These are phyloP conservation scores for Pterois miles DNA, from an alignment of 2,797 vertebrate species.

Conservation along the genomic window DNA sequence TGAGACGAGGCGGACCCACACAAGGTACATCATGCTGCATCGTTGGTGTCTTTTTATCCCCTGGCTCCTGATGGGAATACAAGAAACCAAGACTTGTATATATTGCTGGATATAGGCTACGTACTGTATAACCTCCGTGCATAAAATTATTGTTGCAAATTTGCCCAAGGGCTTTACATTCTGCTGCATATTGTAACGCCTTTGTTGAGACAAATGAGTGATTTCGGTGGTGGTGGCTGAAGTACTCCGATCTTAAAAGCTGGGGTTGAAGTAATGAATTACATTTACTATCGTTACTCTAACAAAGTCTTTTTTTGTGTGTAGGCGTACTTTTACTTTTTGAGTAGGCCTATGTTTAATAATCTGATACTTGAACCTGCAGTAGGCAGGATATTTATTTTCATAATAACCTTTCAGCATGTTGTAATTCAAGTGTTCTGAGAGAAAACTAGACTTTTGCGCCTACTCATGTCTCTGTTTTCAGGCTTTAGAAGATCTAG, in stretches of 20 bases:
- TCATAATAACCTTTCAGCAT: no score
- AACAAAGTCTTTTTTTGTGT: background rate
- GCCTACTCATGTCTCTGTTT: no score
- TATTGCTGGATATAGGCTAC: background rate
- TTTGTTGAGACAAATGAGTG: background rate
- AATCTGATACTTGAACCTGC: no score
- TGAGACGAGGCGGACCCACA: constrained; percentile 33
- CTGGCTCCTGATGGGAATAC: constrained; percentile 22
- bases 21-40: background rate
- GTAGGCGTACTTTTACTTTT: background rate
- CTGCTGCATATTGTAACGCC: background rate
- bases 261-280: background rate
- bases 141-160: background rate
- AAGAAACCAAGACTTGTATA: background rate
- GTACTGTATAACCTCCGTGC: background rate
- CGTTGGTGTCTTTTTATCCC: constrained; percentile 8
- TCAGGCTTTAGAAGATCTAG: no score
- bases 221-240: background rate
- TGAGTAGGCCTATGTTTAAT: no score
- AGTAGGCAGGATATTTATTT: no score
- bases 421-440: no score
- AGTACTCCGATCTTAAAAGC: background rate
- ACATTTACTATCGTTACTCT: background rate
- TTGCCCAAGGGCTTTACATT: background rate
- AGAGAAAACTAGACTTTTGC: no score